Conservation (phyloP, 2,113 vertebrate species). For the Phycodurus eques region DNA sequence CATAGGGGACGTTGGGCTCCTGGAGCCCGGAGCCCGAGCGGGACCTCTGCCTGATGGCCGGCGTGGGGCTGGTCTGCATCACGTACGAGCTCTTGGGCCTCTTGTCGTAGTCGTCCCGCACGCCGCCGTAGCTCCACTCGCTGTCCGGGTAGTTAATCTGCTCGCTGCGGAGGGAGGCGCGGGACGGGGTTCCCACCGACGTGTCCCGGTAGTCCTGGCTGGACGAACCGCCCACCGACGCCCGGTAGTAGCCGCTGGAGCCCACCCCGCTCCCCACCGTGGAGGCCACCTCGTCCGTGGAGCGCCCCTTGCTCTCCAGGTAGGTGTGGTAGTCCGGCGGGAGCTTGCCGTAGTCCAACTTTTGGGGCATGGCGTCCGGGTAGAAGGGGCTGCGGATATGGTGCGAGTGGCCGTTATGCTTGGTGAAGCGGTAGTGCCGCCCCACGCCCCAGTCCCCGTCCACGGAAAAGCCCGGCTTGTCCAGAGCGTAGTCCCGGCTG, state of each 20-base stretch:
- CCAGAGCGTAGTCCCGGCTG: constrained; percentile 73
- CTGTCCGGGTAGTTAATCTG: constrained; percentile 84
- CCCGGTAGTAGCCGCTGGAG: constrained; percentile 84
- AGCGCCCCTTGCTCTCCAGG: constrained; percentile 83
- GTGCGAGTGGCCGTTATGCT: constrained; percentile 86
- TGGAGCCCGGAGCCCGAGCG: constrained; percentile 92
- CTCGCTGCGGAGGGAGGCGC: constrained; percentile 82
- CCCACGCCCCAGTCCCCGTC: constrained; percentile 79
- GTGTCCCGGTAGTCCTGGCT: constrained; percentile 88
- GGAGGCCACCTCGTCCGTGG: constrained; percentile 73
- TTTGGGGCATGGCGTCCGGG: constrained; percentile 84
- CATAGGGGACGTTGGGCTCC: constrained; percentile 87
- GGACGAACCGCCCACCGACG: constrained; percentile 69
- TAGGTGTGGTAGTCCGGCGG: constrained; percentile 86
- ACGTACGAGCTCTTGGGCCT: constrained; percentile 93
- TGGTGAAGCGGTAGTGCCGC: constrained; percentile 78
- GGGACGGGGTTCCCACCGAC: constrained; percentile 80
- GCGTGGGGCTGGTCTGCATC: constrained; percentile 87
- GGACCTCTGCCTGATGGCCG: constrained; percentile 89
- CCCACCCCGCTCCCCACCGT: constrained; percentile 67
- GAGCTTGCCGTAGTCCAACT: constrained; percentile 80
- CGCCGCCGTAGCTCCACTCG: constrained; percentile 80
- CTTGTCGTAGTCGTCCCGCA: constrained; percentile 87
- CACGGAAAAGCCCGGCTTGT: constrained; percentile 71
- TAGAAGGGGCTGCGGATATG: constrained; percentile 80